Percentiles rank a stretch among this genome's conserved stretches.
phyloP scores from a whole-genome alignment of 2,888 invertebrate species.

The Eledona agricola region DNA sequence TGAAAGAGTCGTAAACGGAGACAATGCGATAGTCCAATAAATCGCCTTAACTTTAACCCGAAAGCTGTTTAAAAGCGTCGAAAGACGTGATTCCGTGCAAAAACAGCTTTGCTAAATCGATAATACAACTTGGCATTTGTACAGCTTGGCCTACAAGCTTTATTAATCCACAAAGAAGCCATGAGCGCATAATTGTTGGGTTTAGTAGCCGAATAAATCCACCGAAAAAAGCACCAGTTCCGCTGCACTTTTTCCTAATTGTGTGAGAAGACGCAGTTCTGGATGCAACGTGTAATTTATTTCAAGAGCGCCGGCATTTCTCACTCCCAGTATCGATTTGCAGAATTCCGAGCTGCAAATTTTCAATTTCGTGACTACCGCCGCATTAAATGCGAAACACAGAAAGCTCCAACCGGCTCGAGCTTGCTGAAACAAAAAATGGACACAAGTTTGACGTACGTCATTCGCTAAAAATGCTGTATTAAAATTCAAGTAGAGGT shows the following conservation, averaged over 20 bases:
- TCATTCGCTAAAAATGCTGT: slow-evolving; percentile 11
- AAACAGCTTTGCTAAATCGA: slow-evolving; percentile 21
- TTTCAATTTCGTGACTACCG: slow-evolving; percentile 25
- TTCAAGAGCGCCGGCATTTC: slow-evolving; percentile 26
- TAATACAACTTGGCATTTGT: slow-evolving; percentile 28
- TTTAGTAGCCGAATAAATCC: slow-evolving; percentile 17
- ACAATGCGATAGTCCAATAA: slow-evolving; percentile 8
- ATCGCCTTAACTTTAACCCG: slow-evolving; percentile 9
- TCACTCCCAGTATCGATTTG: no score
- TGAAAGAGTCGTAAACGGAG: no score
- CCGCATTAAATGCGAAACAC: background rate
- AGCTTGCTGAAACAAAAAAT: slow-evolving; percentile 8
- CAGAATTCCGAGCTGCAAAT: slow-evolving; percentile 15
- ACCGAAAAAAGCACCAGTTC: no score
- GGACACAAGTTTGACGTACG: slow-evolving; percentile 19
- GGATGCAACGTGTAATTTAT: slow-evolving; percentile 29
- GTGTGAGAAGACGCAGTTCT: slow-evolving; percentile 23
- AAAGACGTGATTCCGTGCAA: slow-evolving; percentile 23
- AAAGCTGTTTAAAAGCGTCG: slow-evolving; percentile 29
- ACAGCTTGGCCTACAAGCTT: slow-evolving; percentile 33
- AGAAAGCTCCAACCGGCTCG: background rate
- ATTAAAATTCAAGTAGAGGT: slow-evolving; percentile 21
- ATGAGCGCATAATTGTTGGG: slow-evolving; percentile 26
- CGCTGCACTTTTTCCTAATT: slow-evolving; percentile 28
- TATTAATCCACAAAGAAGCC: slow-evolving; percentile 35